Percentiles rank a stretch among this genome's conserved stretches.
Conservation (phyloP, 1,140 invertebrate species). For the Drosophila repletoides region DNA sequence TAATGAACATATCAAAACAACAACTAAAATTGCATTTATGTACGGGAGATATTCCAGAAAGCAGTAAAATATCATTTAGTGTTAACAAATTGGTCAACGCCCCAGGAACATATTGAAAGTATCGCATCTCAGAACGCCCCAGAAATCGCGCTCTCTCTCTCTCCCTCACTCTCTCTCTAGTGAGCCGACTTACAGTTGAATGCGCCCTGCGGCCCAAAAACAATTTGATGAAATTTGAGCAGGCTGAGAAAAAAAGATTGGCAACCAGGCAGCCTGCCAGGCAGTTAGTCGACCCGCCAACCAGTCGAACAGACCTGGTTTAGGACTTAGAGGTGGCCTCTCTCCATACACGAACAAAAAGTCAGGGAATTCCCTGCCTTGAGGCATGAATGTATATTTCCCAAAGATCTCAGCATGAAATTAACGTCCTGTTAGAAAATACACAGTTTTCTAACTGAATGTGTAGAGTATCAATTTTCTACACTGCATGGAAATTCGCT, state of each 20-base stretch:
- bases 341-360: too few relatives aligned
- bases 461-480: too few relatives aligned
- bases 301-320: too few relatives aligned
- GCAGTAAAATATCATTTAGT: slow-evolving; percentile 32
- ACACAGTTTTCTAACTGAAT: too few relatives aligned
- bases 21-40: slow-evolving; percentile 71
- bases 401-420: too few relatives aligned
- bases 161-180: slow-evolving; percentile 21
- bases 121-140: slow-evolving; percentile 53
- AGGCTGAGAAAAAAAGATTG: slow-evolving; percentile 58
- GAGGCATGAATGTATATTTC: too few relatives aligned
- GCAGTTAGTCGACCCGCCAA: too few relatives aligned
- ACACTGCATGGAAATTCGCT: too few relatives aligned
- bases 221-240: slow-evolving; percentile 57
- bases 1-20: slow-evolving; percentile 77
- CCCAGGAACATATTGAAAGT: slow-evolving; percentile 41
- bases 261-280: slow-evolving; percentile 3
- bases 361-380: too few relatives aligned
- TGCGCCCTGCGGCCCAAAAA: slow-evolving; percentile 42
- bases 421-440: too few relatives aligned
- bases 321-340: background rate
- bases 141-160: slow-evolving; percentile 31
- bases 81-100: slow-evolving; percentile 41
- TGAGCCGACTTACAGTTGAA: slow-evolving; percentile 55
- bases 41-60: slow-evolving; percentile 13